Conservation (phyloP, 2,888 invertebrate genomes). For the Cataglyphis cursor region DNA sequence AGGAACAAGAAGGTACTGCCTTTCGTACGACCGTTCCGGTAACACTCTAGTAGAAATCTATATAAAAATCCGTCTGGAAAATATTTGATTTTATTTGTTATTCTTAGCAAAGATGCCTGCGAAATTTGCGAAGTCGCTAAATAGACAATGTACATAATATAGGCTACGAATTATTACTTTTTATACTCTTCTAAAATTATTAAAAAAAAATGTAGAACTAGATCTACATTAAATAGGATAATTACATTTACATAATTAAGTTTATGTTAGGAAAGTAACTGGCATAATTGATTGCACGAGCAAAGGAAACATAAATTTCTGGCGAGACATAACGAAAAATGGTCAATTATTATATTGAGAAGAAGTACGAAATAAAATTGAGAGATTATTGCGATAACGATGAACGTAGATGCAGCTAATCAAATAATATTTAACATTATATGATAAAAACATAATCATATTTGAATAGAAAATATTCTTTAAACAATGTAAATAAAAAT, state of each 20-base stretch:
- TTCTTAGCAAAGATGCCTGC: neutral
- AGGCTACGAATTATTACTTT: neutral
- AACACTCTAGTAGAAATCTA: constrained; percentile 29
- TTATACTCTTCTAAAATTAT: neutral
- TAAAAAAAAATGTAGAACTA: neutral
- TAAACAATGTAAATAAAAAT: neutral
- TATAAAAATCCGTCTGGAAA: constrained; percentile 7
- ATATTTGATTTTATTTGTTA: neutral
- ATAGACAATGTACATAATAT: neutral
- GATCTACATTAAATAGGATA: neutral
- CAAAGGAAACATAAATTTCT: neutral
- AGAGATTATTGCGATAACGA: neutral
- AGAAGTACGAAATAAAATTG: neutral
- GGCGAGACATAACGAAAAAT: neutral
- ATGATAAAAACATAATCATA: neutral
- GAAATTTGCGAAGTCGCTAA: neutral
- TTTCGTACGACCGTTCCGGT: constrained; percentile 4
- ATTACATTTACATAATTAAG: neutral
- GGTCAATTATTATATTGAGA: neutral
- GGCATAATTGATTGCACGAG: neutral
- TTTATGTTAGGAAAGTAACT: neutral
- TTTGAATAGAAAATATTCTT: neutral
- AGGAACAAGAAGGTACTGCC: constrained; percentile 63
- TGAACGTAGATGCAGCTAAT: neutral
- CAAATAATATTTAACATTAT: neutral